Evolutionary conservation across 2,888 invertebrate genomes (phyloP).

Genomic region (Orchestes rusci): DNA sequence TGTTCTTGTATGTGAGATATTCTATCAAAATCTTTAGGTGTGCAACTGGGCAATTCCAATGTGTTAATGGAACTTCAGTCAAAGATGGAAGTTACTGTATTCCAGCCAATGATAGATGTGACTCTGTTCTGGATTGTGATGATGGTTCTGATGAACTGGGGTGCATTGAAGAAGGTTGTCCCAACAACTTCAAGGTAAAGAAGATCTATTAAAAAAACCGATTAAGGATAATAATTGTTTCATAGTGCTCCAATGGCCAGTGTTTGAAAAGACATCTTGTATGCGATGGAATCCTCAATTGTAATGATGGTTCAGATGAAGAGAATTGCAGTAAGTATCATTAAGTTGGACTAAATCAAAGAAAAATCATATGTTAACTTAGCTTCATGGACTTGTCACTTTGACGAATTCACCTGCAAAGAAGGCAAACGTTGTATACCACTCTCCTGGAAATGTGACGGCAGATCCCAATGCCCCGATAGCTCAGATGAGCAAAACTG

Average conservation of each 20-base stretch:
- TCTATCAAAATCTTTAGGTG: slow-evolving; percentile 42
- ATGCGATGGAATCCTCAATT: slow-evolving; percentile 56
- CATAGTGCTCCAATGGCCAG: slow-evolving; percentile 50
- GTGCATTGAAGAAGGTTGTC: slow-evolving; percentile 51
- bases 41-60: slow-evolving; percentile 52
- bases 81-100: slow-evolving; percentile 54
- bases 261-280: slow-evolving; percentile 54
- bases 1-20: no score
- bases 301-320: slow-evolving; percentile 57
- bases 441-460: slow-evolving; percentile 52
- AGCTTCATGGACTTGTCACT: slow-evolving; percentile 46
- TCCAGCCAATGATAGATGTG: slow-evolving; percentile 46
- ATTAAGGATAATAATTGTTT: slow-evolving; percentile 21
- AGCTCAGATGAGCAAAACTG: slow-evolving; percentile 52
- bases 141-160: slow-evolving; percentile 56
- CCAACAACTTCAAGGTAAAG: slow-evolving; percentile 50
- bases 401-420: slow-evolving; percentile 52
- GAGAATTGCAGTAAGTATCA: slow-evolving; percentile 46
- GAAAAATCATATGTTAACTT: slow-evolving; percentile 8
- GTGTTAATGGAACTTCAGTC: slow-evolving; percentile 50
- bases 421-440: slow-evolving; percentile 48
- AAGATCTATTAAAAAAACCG: not conserved
- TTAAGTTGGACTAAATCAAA: not conserved
- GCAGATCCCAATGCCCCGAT: slow-evolving; percentile 50
- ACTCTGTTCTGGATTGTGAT: slow-evolving; percentile 53